Evolutionary conservation across 2,797 vertebrate species (phyloP).

Genomic region (Eulemur coronatus): DNA sequence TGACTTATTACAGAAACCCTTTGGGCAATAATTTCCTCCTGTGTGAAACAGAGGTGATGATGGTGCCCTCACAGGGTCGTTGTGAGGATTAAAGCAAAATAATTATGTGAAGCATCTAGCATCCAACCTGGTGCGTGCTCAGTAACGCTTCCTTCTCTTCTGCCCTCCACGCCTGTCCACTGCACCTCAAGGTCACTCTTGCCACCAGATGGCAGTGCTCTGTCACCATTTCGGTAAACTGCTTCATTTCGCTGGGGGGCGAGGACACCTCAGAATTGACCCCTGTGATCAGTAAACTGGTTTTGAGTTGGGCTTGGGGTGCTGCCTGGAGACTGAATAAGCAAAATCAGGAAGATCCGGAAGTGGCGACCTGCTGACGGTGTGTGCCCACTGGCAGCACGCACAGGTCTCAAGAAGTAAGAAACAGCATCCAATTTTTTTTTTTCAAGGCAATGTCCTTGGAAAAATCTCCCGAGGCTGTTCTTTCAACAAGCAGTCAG

Average conservation of each 20-base stretch:
- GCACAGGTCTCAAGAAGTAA: not conserved
- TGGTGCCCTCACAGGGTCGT: not conserved
- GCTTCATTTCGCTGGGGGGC: not conserved
- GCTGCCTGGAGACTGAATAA: not conserved
- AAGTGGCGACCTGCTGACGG: not conserved
- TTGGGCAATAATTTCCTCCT: not conserved
- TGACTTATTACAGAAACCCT: not conserved
- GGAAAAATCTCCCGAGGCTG: not conserved
- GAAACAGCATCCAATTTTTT: not conserved
- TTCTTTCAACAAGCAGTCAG: constrained; percentile 38
- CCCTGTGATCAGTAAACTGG: too few species aligned
- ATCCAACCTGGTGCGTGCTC: not conserved
- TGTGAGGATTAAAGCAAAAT: not conserved
- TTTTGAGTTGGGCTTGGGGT: not conserved
- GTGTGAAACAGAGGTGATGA: not conserved
- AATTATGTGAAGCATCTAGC: not conserved
- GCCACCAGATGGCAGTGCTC: constrained; percentile 24
- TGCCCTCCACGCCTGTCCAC: not conserved
- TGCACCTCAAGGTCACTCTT: not conserved
- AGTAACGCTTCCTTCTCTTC: too few species aligned
- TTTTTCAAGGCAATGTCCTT: not conserved
- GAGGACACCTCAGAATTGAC: not conserved
- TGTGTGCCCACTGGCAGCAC: not conserved
- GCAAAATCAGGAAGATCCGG: not conserved
- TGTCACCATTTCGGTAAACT: not conserved